Percentiles rank a stretch among this genome's conserved stretches.
Evolutionary conservation across 2,797 vertebrate species (phyloP).

Genomic region (Hydrocynus forskahlii): DNA sequence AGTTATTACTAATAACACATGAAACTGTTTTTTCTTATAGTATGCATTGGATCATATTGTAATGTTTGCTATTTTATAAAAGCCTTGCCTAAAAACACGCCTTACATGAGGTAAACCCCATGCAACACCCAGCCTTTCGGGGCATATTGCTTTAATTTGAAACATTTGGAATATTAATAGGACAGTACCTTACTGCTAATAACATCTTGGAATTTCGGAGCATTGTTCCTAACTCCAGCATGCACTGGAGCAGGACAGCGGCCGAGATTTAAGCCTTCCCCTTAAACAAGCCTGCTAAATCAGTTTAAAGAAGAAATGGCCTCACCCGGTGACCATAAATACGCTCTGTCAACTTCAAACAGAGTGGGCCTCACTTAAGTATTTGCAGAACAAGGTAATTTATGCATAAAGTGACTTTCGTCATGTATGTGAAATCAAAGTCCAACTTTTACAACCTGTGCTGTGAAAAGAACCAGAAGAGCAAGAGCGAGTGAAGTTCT

Average conservation of each 20-base stretch:
- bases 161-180: conserved; percentile 40
- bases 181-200: not conserved
- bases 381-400: conserved; percentile 89
- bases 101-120: not conserved
- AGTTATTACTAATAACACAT: no score
- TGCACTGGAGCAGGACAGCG: not conserved
- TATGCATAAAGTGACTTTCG: conserved; percentile 90
- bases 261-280: not conserved
- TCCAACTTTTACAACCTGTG: conserved; percentile 92
- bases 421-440: conserved; percentile 94
- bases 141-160: conserved; percentile 61
- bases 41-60: no score
- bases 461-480: conserved; percentile 88
- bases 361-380: conserved; percentile 80
- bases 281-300: conserved; percentile 70
- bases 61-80: no score
- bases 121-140: not conserved
- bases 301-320: conserved; percentile 71
- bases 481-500: conserved; percentile 62
- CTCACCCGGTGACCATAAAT: conserved; percentile 83
- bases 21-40: no score
- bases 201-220: conserved; percentile 2
- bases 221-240: not conserved
- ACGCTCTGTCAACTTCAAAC: conserved; percentile 85
- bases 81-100: no score